Percentiles rank a stretch among this genome's conserved stretches.
phyloP scores from a whole-genome alignment of 2,113 vertebrate genomes.

The Actinemys pallida region DNA sequence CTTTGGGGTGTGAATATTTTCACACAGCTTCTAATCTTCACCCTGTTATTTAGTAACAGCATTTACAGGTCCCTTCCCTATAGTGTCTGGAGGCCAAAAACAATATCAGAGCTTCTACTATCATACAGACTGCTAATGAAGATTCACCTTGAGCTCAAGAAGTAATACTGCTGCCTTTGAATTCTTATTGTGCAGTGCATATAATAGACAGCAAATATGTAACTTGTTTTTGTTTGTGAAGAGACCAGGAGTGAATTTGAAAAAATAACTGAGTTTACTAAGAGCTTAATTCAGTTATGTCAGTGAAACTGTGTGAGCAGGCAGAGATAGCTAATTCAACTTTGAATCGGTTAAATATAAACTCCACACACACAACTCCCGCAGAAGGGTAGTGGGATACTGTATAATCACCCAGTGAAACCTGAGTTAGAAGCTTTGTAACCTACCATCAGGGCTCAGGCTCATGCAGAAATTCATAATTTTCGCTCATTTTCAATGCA shows the following conservation, averaged over 20 bases:
- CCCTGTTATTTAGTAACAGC: constrained; percentile 40
- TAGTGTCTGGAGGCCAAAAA: neutral
- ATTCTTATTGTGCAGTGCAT: neutral
- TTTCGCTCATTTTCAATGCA: neutral
- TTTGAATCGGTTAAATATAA: neutral
- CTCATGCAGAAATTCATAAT: neutral
- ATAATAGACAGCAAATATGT: neutral
- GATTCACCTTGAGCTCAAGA: neutral
- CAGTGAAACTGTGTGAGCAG: neutral
- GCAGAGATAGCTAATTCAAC: neutral
- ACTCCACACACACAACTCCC: neutral
- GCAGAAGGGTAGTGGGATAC: neutral
- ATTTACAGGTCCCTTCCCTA: constrained; percentile 46
- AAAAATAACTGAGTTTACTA: neutral
- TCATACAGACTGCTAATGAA: neutral
- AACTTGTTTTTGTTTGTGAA: constrained; percentile 26
- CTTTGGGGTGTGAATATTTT: constrained; percentile 61
- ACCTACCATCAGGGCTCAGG: neutral
- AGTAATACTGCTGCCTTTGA: neutral
- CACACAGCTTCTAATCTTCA: constrained; percentile 39
- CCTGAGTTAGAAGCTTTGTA: neutral
- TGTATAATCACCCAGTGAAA: neutral
- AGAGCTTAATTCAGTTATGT: neutral
- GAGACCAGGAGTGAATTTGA: neutral
- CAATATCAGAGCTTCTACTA: neutral